Base-by-base conservation (phyloP, 2,113 vertebrate species). In the Oncorhynchus mykiss region DNA sequence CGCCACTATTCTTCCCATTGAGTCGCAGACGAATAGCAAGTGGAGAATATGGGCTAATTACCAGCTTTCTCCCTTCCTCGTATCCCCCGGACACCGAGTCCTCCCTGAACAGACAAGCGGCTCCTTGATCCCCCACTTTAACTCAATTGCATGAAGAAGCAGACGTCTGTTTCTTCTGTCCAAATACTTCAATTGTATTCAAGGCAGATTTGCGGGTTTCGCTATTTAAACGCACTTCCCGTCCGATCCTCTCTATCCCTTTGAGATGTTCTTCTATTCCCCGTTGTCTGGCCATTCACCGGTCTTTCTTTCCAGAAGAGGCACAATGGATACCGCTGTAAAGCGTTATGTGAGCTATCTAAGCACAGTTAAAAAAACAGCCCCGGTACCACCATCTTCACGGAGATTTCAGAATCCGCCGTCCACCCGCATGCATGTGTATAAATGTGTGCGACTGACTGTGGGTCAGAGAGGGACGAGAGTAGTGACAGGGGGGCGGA, bases 381-480 rank as follows among this genome's bases (percentile, higher is more conserved):
- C 70, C 74, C 68, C 49, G 76, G 49, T 72, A 81, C 89, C 88
- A 87, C 85, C 90, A 90, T 92, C 86, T 91, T 90, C 88, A 2
- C 82, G 78, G n/a, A 2, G 14, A 74, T 66, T 67, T 72, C 82
- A 80, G 39, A 78, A 70, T 66, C 16, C 51, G 34, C 73, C 74
- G 74, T 79, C 85, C 81, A 78, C 71, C 80, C 45, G 45, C 71
- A n/a, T 74, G 45, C 71, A n/a, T 74, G 74, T 70, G 65, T 51
- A 5, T 7, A 70, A 4, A 39, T 31, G 73, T 76, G 66, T 45
- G 72, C 74, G 49, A 5, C 14, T 51, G 51, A 16, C 77, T 49
- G 22, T 45, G 18, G 27, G 72, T 6, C 25, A 29, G 39, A 62
- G 71, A 45, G 27, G 71, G 29, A 75, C 20, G 22, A 68, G 18